These are phyloP conservation scores for Eutrigla gurnardus DNA, from an alignment of 2,797 vertebrate genomes.

Conservation along the genomic window DNA sequence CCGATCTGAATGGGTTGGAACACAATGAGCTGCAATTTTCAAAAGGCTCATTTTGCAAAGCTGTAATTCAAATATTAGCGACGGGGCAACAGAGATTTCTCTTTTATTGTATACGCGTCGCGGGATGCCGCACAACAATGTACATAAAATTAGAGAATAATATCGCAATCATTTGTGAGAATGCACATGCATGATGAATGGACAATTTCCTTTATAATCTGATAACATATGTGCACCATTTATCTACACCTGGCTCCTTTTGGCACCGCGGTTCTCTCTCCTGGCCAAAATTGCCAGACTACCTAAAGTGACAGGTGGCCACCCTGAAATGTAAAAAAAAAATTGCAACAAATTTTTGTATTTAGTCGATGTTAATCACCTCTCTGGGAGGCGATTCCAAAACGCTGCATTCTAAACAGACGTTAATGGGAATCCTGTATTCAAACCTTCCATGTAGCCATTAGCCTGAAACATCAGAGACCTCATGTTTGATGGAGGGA, in stretches of 20 bases:
- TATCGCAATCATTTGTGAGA: constrained; percentile 9
- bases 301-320: constrained; percentile 79
- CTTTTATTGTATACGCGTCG: neutral
- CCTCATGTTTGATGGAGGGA: constrained; percentile 25
- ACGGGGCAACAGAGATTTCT: constrained; percentile 16
- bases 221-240: constrained; percentile 73
- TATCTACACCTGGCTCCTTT: constrained; percentile 71
- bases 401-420: constrained; percentile 44
- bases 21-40: constrained; percentile 48
- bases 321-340: constrained; percentile 67
- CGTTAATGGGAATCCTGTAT: constrained; percentile 35
- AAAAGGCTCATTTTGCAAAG: constrained; percentile 46
- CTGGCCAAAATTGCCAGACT: constrained; percentile 54
- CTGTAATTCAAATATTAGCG: constrained; percentile 35
- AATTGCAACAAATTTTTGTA: constrained; percentile 66
- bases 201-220: constrained; percentile 56
- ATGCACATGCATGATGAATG: constrained; percentile 27
- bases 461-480: constrained; percentile 16
- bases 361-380: constrained; percentile 64
- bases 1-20: constrained; percentile 44
- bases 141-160: constrained; percentile 27
- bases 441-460: neutral
- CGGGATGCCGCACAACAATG: constrained; percentile 13
- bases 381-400: constrained; percentile 48
- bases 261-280: constrained; percentile 55